Evolutionary conservation across 2,888 invertebrate genomes (phyloP).

Genomic region (Pandemis corylana): DNA sequence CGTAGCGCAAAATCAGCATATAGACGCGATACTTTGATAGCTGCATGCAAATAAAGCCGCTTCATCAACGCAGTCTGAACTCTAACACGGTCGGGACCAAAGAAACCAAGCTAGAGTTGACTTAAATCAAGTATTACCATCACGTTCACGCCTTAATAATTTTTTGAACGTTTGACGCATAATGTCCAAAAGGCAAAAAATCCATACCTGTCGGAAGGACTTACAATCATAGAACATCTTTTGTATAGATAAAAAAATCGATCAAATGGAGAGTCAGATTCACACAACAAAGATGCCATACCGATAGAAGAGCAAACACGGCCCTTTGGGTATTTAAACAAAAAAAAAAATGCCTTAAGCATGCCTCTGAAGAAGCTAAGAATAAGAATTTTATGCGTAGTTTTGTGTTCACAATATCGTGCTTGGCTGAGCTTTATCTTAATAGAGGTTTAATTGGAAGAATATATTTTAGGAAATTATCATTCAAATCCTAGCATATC

Average conservation of each 20-base stretch:
- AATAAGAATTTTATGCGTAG: background rate
- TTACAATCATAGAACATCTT: too few relatives aligned
- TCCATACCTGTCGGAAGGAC: background rate
- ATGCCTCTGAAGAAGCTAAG: background rate
- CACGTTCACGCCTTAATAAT: too few relatives aligned
- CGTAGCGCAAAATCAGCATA: background rate
- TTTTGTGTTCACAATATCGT: background rate
- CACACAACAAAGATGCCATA: too few relatives aligned
- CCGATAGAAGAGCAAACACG: too few relatives aligned
- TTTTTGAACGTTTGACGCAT: too few relatives aligned
- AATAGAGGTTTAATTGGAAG: background rate
- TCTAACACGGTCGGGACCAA: too few relatives aligned
- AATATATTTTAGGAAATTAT: slow-evolving; percentile 4
- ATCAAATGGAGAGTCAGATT: too few relatives aligned
- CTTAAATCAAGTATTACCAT: too few relatives aligned
- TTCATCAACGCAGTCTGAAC: background rate
- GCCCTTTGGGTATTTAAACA: background rate
- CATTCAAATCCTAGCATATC: background rate
- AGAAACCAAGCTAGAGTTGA: too few relatives aligned
- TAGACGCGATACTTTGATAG: background rate
- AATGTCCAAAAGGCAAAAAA: too few relatives aligned
- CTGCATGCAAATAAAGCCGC: background rate
- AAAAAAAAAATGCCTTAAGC: background rate
- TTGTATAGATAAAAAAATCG: too few relatives aligned
- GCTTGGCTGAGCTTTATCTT: background rate